Conservation (phyloP, 1,140 invertebrate genomes). For the Camponotus vicinus region DNA sequence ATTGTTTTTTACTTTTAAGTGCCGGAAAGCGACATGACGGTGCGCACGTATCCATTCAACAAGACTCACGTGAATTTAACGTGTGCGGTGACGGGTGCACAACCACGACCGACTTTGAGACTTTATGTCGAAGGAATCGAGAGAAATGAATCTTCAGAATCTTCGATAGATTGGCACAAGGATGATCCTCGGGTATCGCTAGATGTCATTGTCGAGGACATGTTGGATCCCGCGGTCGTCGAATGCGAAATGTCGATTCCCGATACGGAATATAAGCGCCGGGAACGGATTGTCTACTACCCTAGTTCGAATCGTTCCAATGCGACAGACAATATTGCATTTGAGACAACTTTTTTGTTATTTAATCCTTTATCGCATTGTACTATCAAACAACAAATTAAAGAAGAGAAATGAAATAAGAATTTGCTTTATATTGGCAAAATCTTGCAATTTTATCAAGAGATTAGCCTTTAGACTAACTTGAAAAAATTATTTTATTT, state of each 20-base stretch:
- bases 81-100: constrained; percentile 73
- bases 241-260: constrained; percentile 77
- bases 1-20: constrained; percentile 62
- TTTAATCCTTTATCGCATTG: not conserved
- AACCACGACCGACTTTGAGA: constrained; percentile 72
- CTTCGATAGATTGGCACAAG: constrained; percentile 34
- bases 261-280: constrained; percentile 72
- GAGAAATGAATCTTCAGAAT: constrained; percentile 20
- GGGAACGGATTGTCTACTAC: constrained; percentile 73
- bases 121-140: constrained; percentile 68
- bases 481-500: not conserved
- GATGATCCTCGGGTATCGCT: not conserved
- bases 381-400: not conserved
- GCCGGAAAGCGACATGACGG: constrained; percentile 71
- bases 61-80: constrained; percentile 74
- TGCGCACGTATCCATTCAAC: constrained; percentile 68
- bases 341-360: not conserved
- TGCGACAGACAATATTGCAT: not conserved
- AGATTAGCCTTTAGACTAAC: too few relatives aligned
- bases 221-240: constrained; percentile 63
- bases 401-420: not conserved
- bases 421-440: not conserved
- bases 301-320: constrained; percentile 66
- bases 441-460: not conserved
- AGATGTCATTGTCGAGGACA: constrained; percentile 46